phyloP scores from a whole-genome alignment of 2,797 vertebrate genomes.

The Sphaeramia orbicularis region DNA sequence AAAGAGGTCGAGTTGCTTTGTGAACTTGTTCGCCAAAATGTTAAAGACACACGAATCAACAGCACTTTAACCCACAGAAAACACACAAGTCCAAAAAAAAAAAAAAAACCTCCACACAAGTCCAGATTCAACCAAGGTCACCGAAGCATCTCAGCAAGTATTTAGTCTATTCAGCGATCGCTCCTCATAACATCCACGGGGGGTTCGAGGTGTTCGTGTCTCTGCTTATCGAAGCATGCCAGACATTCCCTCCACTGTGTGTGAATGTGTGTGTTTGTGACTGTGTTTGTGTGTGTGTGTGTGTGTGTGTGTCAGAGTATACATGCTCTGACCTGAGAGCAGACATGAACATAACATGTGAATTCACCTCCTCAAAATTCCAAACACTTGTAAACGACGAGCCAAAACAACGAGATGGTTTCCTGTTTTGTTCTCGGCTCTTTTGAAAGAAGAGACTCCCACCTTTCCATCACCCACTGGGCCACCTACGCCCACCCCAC shows the following conservation, averaged over 20 bases:
- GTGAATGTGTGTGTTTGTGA: constrained; percentile 10
- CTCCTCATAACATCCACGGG: constrained; percentile 73
- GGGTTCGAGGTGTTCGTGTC: constrained; percentile 61
- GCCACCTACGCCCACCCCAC: constrained; percentile 9
- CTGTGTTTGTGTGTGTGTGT: not conserved
- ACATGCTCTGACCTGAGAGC: constrained; percentile 74
- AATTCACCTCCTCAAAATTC: constrained; percentile 75
- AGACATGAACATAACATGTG: constrained; percentile 66
- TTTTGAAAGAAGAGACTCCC: constrained; percentile 74
- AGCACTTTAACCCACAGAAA: constrained; percentile 53
- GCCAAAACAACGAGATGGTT: constrained; percentile 78
- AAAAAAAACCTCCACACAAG: constrained; percentile 19
- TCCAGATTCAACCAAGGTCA: constrained; percentile 58
- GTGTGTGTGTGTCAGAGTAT: constrained; percentile 57
- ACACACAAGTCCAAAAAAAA: too few species aligned
- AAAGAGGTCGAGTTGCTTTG: constrained; percentile 47
- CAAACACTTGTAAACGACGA: constrained; percentile 77
- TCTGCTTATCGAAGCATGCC: constrained; percentile 78
- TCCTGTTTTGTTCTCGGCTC: constrained; percentile 79
- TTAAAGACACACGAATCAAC: constrained; percentile 26
- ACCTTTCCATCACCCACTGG: constrained; percentile 47
- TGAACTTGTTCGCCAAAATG: constrained; percentile 29
- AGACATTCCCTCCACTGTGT: constrained; percentile 72
- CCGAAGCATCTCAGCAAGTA: constrained; percentile 46
- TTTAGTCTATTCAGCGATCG: constrained; percentile 75